Percentiles rank a stretch among this genome's conserved stretches.
These are phyloP conservation scores for Bostrychus sinensis DNA, from an alignment of 2,113 vertebrate genomes.

Conservation along the genomic window DNA sequence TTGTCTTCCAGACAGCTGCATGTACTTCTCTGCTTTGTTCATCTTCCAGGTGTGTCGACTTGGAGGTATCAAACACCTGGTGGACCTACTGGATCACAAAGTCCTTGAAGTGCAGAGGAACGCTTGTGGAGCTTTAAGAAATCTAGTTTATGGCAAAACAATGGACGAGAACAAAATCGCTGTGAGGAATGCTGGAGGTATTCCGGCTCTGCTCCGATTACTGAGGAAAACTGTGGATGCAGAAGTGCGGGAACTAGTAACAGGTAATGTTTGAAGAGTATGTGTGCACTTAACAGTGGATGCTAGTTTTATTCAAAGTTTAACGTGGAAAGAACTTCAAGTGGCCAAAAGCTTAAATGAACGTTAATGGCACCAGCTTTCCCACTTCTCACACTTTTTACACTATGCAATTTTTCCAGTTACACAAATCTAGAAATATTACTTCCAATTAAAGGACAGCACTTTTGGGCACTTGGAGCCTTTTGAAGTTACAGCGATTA, in stretches of 20 bases:
- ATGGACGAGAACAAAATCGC: conserved; percentile 97
- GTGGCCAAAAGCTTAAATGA: too few species aligned
- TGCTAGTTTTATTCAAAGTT: neutral
- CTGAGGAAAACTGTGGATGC: conserved; percentile 92
- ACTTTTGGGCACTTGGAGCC: neutral
- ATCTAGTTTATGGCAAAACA: conserved; percentile 94
- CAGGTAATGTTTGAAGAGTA: conserved; percentile 78
- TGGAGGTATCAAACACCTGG: conserved; percentile 95
- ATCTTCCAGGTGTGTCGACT: conserved; percentile 88
- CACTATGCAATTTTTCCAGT: too few species aligned
- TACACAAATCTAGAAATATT: neutral
- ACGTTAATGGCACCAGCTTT: too few species aligned
- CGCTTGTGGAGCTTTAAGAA: conserved; percentile 92
- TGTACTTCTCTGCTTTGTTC: neutral
- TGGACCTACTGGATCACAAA: conserved; percentile 95
- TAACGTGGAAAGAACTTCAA: too few species aligned
- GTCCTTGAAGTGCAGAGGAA: conserved; percentile 95
- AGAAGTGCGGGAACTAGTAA: conserved; percentile 94
- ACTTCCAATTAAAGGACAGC: neutral
- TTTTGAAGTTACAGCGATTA: neutral
- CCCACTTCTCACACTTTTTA: too few species aligned
- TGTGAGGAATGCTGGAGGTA: conserved; percentile 92
- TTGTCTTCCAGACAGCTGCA: neutral
- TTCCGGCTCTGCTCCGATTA: conserved; percentile 91
- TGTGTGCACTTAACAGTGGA: neutral